Percentiles rank a stretch among this genome's conserved stretches.
Evolutionary conservation across 2,797 vertebrate genomes (phyloP).

Genomic region (Otolemur crassicaudatus): DNA sequence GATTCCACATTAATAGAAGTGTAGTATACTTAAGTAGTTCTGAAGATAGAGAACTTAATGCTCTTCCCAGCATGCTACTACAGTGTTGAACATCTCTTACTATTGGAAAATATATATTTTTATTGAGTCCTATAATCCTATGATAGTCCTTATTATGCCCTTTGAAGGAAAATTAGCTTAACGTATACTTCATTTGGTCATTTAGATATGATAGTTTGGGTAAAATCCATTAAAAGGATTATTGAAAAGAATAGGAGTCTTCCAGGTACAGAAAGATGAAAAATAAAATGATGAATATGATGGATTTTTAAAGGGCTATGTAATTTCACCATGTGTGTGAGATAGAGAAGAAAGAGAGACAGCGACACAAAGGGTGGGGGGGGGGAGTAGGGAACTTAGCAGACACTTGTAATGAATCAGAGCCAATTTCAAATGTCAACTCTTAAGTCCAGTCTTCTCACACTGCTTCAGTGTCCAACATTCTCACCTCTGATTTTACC

Average conservation of each 20-base stretch:
- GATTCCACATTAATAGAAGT: not conserved
- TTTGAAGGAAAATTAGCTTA: not conserved
- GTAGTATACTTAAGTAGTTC: not conserved
- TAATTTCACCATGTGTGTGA: not conserved
- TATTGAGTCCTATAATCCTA: not conserved
- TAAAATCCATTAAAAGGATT: not conserved
- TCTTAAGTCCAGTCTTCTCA: not conserved
- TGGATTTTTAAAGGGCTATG: not conserved
- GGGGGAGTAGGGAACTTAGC: not conserved
- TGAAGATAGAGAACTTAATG: not conserved
- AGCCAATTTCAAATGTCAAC: not conserved
- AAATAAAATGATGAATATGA: not conserved
- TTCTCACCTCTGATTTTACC: not conserved
- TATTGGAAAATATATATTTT: conserved; percentile 23
- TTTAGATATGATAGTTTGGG: not conserved
- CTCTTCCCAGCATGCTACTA: not conserved
- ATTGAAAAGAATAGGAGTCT: not conserved
- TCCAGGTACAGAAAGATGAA: not conserved
- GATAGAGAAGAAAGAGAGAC: not conserved
- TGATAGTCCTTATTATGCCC: not conserved
- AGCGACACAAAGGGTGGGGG: not conserved
- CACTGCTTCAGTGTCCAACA: not conserved
- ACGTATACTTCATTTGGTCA: not conserved
- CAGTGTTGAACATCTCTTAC: not conserved
- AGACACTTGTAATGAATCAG: not conserved